Evolutionary conservation across 2,888 invertebrate species (phyloP), one percentile per base, ranked within the genome.

Genomic region (Acronicta leporina): DNA sequence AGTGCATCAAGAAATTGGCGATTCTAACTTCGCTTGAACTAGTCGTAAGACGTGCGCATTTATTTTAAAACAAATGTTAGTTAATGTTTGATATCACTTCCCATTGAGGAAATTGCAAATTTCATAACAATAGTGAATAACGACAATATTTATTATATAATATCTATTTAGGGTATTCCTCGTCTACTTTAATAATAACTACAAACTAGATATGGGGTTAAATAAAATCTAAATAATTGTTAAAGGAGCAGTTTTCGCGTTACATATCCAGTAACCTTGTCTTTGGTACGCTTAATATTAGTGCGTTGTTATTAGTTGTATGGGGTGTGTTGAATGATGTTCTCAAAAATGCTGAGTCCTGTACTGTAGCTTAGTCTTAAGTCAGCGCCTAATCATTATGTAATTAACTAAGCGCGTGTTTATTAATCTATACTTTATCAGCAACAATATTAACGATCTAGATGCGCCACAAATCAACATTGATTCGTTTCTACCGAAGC

Each of bases 21-120:
- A 72, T 77, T 73, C 72, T 75, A 68, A 76, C 63, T 68, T 83
- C 78, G 81, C 81, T 82, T 80, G 78, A 75, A 85, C 87, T 89
- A 89, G 88, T 87, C 87, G 74, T 81, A 75, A 80, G 80, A 79
- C 76, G 75, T 77, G 81, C 79, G 88, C 89, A 89, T 89, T 89
- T 88, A 89, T 84, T 82, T 73, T 66, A 61, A 67, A 68, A 60
- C 49, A 42, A 67, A 59, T 59, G 42, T 66, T 66, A 69, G 41
- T n/a, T n/a, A n/a, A n/a, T 65, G 20, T 72, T 65, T 44, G 47
- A 53, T 69, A 55, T 51, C 45, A 68, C 57, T 59, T 65, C 43
- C 77, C 41, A 64, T 15, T 40, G 51, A 63, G 54, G 61, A 65
- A 65, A 54, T 55, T 46, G 52, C 57, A 68, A 63, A 67, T 80